These are phyloP conservation scores for Sclerurus mexicanus DNA, from an alignment of 2,113 vertebrate genomes.

Conservation along the genomic window DNA sequence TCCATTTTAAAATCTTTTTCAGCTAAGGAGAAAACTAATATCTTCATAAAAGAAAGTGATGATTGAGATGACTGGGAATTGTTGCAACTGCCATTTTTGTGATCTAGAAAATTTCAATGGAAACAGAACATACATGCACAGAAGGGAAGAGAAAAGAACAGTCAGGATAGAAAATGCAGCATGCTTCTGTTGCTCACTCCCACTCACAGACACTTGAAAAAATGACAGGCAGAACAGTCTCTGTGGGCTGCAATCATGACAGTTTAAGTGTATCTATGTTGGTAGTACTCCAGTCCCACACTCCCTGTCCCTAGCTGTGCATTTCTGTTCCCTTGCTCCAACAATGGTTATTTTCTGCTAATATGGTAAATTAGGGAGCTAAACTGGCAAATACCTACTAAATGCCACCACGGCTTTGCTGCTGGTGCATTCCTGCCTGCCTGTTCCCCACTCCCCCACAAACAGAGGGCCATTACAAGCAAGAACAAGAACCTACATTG, in stretches of 20 bases:
- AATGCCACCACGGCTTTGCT: neutral
- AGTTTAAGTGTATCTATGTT: neutral
- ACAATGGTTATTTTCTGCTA: neutral
- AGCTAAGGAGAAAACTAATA: neutral
- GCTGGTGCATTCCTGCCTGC: no score
- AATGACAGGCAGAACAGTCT: slow-evolving; percentile 46
- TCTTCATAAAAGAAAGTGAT: neutral
- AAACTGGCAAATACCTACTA: neutral
- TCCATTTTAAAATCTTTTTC: neutral
- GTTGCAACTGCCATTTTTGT: neutral
- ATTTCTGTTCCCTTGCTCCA: neutral
- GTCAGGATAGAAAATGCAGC: slow-evolving; percentile 24
- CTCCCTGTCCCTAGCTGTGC: neutral
- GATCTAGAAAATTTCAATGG: slow-evolving; percentile 1
- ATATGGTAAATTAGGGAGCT: neutral
- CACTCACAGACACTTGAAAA: slow-evolving; percentile 39
- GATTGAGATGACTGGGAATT: neutral
- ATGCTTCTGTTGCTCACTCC: slow-evolving; percentile 49
- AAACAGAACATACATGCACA: neutral
- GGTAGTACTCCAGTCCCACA: neutral
- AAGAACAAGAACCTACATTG: neutral
- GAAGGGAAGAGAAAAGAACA: slow-evolving; percentile 57
- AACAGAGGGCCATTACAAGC: neutral
- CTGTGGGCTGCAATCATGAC: neutral
- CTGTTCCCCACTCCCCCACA: neutral